Evolutionary conservation across 1,140 invertebrate species (phyloP).

Genomic region (Cherax quadricarinatus): DNA sequence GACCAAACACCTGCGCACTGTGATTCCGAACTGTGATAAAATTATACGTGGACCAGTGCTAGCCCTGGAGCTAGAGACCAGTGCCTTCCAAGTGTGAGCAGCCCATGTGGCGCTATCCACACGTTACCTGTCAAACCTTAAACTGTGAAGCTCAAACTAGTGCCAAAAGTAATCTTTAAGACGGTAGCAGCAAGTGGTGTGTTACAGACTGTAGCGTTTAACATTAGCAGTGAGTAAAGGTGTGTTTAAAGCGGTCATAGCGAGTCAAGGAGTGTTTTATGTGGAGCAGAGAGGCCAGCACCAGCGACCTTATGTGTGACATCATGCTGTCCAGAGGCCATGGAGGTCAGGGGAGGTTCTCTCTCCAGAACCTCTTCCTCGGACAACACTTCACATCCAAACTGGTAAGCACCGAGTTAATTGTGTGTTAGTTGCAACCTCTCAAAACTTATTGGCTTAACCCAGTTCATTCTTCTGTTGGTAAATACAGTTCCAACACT

Average conservation of each 20-base stretch:
- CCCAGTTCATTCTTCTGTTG: too few relatives aligned
- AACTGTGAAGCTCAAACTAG: slow-evolving; percentile 29
- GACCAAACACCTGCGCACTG: neutral
- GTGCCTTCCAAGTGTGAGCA: slow-evolving; percentile 24
- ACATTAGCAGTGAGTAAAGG: too few relatives aligned
- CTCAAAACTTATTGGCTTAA: too few relatives aligned
- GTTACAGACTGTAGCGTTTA: neutral
- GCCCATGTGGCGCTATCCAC: neutral
- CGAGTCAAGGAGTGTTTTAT: neutral
- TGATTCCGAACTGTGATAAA: neutral
- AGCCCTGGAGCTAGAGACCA: neutral
- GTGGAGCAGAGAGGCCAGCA: slow-evolving; percentile 19
- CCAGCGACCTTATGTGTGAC: slow-evolving; percentile 49
- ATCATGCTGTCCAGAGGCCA: slow-evolving; percentile 50
- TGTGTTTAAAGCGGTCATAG: neutral
- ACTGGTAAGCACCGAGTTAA: slow-evolving; percentile 33
- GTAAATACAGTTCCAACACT: too few relatives aligned
- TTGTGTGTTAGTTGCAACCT: too few relatives aligned
- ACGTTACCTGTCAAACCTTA: neutral
- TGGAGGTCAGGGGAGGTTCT: slow-evolving; percentile 54
- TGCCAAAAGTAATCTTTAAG: slow-evolving; percentile 24
- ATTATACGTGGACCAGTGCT: neutral
- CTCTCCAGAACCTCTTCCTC: slow-evolving; percentile 61
- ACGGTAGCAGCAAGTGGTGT: neutral
- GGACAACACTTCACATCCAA: slow-evolving; percentile 55